Conservation (phyloP, 2,113 vertebrate genomes). For the Mustela nigripes region DNA sequence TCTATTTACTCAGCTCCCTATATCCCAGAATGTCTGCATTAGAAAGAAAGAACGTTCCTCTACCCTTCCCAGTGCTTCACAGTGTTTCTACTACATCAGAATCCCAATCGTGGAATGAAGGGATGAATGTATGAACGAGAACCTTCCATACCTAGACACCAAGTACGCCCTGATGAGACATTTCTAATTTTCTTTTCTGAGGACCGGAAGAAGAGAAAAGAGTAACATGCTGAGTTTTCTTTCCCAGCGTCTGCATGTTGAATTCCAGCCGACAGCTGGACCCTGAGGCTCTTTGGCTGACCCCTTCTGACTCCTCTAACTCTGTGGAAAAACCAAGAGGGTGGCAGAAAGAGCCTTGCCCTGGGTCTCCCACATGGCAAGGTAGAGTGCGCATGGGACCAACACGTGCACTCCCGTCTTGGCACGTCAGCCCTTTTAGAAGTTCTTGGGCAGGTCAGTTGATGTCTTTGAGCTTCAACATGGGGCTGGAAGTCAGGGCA, state of each 20-base stretch:
- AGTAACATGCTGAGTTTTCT: neutral
- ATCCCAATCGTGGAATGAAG: neutral
- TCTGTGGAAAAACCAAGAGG: neutral
- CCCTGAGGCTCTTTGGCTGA: neutral
- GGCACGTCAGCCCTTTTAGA: neutral
- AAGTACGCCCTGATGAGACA: neutral
- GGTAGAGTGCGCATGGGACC: neutral
- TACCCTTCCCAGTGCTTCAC: neutral
- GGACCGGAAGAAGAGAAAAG: neutral
- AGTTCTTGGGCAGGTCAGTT: neutral
- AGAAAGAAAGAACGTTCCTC: slow-evolving; percentile 66
- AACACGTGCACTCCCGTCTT: neutral
- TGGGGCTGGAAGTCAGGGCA: neutral
- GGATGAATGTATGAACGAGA: neutral
- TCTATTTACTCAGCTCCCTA: slow-evolving; percentile 65
- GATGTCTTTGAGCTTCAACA: neutral
- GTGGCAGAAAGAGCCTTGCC: neutral
- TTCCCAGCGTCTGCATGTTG: neutral
- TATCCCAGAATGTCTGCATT: slow-evolving; percentile 86
- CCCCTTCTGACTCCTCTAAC: neutral
- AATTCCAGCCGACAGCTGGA: neutral
- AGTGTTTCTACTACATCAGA: neutral
- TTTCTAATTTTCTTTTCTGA: neutral
- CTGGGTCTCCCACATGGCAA: neutral
- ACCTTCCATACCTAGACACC: neutral